Conservation (phyloP, 1,140 invertebrate genomes). For the Paraescarpia echinospica region DNA sequence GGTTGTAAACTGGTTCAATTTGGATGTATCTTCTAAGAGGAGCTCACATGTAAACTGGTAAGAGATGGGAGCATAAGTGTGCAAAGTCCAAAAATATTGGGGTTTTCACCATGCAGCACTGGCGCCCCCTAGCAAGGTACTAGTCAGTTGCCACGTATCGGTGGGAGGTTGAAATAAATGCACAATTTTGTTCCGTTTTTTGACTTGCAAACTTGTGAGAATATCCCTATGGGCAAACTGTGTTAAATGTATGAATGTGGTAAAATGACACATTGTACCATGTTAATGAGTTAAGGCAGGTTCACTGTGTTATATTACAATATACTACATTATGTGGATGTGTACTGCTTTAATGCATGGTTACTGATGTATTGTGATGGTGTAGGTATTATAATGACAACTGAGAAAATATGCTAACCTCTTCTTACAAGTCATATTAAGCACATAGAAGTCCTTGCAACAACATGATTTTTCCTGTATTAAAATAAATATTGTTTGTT, state of each 20-base stretch:
- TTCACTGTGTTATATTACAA: background rate
- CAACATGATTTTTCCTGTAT: background rate
- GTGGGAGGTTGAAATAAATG: too few species aligned
- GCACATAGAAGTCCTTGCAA: too few species aligned
- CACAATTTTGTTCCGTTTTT: too few species aligned
- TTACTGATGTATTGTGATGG: background rate
- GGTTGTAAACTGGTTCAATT: background rate
- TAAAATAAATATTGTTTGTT: background rate
- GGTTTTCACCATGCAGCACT: too few species aligned
- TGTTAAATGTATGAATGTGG: background rate
- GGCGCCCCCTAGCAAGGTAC: too few species aligned
- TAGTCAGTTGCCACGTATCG: too few species aligned
- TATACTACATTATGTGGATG: background rate
- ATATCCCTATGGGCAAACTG: too few species aligned
- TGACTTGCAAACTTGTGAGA: too few species aligned
- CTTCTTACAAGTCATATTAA: background rate
- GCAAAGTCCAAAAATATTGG: too few species aligned
- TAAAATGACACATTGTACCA: background rate
- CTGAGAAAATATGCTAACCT: background rate
- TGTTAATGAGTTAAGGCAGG: background rate
- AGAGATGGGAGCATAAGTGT: too few species aligned
- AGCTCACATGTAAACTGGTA: background rate
- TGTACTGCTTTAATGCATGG: background rate
- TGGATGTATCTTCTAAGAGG: background rate
- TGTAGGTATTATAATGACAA: background rate